Percentiles rank a stretch among this genome's conserved stretches.
phyloP scores from a whole-genome alignment of 2,797 vertebrate species.

The Heteromormyrus szaboi region DNA sequence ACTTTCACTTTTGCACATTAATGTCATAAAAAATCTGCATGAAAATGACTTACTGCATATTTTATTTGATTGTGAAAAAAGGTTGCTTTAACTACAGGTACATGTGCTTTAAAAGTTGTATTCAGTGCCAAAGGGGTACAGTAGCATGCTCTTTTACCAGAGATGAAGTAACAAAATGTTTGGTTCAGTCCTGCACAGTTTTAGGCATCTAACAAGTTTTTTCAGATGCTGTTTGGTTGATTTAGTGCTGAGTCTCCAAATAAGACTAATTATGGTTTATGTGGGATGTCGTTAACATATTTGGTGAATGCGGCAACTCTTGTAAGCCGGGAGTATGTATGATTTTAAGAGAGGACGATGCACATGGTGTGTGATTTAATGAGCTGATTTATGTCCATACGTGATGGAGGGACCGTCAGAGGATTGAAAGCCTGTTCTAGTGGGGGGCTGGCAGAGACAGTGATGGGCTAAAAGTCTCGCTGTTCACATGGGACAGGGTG shows the following conservation, averaged over 20 bases:
- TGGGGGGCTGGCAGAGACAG: background rate
- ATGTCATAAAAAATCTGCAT: background rate
- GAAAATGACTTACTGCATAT: background rate
- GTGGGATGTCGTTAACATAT: constrained; percentile 19
- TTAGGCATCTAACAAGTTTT: background rate
- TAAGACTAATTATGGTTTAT: constrained; percentile 20
- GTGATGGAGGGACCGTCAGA: background rate
- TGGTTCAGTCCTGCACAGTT: background rate
- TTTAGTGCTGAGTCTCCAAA: background rate
- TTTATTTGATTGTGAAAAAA: background rate
- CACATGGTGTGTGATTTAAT: constrained; percentile 33
- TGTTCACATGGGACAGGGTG: background rate
- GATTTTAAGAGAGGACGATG: background rate
- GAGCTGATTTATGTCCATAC: constrained; percentile 22
- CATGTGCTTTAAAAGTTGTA: background rate
- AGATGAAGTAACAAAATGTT: background rate
- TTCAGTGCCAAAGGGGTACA: background rate
- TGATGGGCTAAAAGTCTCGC: background rate
- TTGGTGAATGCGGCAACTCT: constrained; percentile 17
- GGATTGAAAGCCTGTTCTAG: background rate
- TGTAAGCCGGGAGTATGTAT: background rate
- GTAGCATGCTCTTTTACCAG: background rate
- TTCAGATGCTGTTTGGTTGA: background rate
- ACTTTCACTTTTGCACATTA: background rate
- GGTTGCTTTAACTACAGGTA: background rate